phyloP scores from a whole-genome alignment of 2,888 invertebrate genomes.

The Troides aeacus region DNA sequence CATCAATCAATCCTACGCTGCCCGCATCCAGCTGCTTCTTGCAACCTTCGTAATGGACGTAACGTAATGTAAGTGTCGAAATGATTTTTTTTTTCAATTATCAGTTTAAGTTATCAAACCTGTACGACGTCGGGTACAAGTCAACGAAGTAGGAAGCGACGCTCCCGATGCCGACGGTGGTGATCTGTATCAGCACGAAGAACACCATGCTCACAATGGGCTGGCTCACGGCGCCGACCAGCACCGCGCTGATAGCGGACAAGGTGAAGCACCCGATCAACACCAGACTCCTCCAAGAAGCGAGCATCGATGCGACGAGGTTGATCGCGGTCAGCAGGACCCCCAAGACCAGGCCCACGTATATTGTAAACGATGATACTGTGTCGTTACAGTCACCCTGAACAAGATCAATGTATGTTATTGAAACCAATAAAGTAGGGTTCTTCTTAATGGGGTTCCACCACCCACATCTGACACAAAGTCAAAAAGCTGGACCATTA shows the following conservation, averaged over 20 bases:
- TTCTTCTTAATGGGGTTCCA: no score
- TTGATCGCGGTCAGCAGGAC: constrained; percentile 77
- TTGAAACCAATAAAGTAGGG: no score
- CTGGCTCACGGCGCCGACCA: constrained; percentile 66
- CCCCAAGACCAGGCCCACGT: constrained; percentile 81
- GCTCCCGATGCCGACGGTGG: constrained; percentile 47
- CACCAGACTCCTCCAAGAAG: constrained; percentile 70
- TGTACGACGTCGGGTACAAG: constrained; percentile 55
- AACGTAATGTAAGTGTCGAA: no score
- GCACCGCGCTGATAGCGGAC: constrained; percentile 72
- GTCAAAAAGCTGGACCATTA: no score
- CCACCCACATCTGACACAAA: no score
- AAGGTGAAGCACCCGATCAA: constrained; percentile 62
- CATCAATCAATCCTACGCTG: no score
- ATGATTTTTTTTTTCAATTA: not conserved
- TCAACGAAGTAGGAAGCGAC: constrained; percentile 55
- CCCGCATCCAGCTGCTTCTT: no score
- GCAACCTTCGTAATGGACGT: no score
- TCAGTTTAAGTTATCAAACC: constrained; percentile 41
- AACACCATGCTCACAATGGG: constrained; percentile 49
- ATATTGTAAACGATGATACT: constrained; percentile 77
- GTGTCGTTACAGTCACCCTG: constrained; percentile 62
- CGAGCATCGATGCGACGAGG: constrained; percentile 61
- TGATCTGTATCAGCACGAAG: constrained; percentile 50
- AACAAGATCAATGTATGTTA: constrained; percentile 26